Base-by-base conservation (phyloP, 2,888 invertebrate genomes). In the Teleiodes luculella region DNA sequence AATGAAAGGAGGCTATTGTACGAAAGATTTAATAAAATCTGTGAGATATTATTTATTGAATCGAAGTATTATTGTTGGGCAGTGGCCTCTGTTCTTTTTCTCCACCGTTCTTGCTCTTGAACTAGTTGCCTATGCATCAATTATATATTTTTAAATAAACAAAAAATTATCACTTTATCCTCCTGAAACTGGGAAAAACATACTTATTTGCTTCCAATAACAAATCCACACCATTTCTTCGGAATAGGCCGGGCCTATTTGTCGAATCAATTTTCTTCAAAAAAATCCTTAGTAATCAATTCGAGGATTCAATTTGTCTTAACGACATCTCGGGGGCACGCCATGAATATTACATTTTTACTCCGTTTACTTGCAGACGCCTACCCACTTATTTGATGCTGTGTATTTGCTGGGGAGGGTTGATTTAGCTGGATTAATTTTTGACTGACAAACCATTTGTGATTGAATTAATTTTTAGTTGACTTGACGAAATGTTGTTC, bases 261-360 rank as follows among this genome's bases (percentile, higher is more conserved):
- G 0, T 11, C 39, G 18, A 41, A 41, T 41, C 20, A 41, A 41
- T 43, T 43, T 28, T 28, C 43, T 11, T 13, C 2, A 43, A 47
- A 45, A n/a, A 47, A 47, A 47, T 33, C 16, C 31, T 33, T 30
- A 20, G 10, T 31, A 39, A 51, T 51, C 30, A 51, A 51, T 51
- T 51, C 51, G 51, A 47, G 49, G 30, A 50, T 54, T 50, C 50
- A 54, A 54, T 54, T 54, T 54, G 50, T 54, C 45, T 41, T 43
- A 54, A 50, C 53, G 46, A 53, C 50, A 49, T 54, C 54, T 54
- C 33, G 31, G 33, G 33, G 31, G 47, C 37, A 5, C 16, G 20
- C 43, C 35, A 50, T 54, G 54, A 54, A 54, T 54, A 50, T 54
- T 50, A 45, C 54, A 54, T 54, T 54, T 50, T 50, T 54, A 37